A percentile compares a stretch with the other conserved stretches of the same genome.
Conservation (phyloP, 2,113 vertebrate genomes). For the Mixornis gularis region DNA sequence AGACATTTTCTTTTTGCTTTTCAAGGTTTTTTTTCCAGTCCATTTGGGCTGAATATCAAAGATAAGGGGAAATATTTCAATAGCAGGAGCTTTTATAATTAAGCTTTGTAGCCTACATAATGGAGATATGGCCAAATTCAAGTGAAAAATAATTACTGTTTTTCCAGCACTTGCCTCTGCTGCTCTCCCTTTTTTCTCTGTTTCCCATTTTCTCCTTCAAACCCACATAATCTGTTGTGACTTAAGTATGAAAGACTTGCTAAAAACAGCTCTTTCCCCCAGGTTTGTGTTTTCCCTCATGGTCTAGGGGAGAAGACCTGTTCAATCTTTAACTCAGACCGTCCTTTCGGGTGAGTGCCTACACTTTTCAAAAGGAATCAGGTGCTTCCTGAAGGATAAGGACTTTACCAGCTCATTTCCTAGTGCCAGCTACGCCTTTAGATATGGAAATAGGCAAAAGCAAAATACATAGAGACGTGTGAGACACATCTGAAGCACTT, state of each 20-base stretch:
- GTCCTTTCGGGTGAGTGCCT: background rate
- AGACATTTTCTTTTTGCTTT: conserved; percentile 52
- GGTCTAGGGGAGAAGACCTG: background rate
- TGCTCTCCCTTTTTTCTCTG: background rate
- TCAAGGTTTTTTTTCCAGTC: conserved; percentile 38
- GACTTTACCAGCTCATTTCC: background rate
- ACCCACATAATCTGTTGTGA: background rate
- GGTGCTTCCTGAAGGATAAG: background rate
- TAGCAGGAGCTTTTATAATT: conserved; percentile 52
- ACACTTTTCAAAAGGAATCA: background rate
- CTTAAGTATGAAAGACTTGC: background rate
- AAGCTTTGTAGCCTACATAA: conserved; percentile 45
- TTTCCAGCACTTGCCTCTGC: conserved; percentile 4
- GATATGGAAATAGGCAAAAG: background rate
- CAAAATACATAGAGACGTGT: background rate
- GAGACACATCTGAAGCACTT: background rate
- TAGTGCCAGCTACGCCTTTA: background rate
- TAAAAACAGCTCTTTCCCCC: background rate
- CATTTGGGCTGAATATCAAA: conserved; percentile 57
- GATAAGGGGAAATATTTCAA: conserved; percentile 59
- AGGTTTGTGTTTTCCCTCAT: background rate
- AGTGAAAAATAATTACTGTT: conserved; percentile 57
- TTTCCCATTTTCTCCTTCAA: background rate
- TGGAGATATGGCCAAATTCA: conserved; percentile 46
- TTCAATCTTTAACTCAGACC: background rate